phyloP scores from a whole-genome alignment of 2,113 vertebrate genomes.

The Rhegmatorhina hoffmannsi region DNA sequence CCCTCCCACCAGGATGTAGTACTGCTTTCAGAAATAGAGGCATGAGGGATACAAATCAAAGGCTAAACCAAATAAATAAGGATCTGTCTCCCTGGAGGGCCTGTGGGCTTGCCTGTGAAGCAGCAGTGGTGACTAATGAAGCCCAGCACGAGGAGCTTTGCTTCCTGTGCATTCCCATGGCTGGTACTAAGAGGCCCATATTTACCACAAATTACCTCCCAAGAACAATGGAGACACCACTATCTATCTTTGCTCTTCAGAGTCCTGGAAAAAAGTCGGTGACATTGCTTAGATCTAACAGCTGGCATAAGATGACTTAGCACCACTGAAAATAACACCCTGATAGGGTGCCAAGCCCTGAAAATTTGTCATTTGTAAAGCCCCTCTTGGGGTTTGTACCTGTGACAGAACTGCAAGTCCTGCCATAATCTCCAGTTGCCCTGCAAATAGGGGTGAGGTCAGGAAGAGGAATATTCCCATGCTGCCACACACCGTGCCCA shows the following conservation, averaged over 20 bases:
- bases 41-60: constrained; percentile 16
- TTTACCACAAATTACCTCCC: background rate
- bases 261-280: background rate
- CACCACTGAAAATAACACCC: background rate
- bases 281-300: background rate
- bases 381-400: background rate
- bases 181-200: background rate
- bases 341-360: background rate
- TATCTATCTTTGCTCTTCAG: background rate
- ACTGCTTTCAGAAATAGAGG: constrained; percentile 19
- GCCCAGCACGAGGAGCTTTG: background rate
- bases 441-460: background rate
- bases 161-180: constrained; percentile 1
- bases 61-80: constrained; percentile 45
- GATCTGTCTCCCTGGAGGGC: background rate
- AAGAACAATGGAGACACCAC: background rate
- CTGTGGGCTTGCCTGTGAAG: background rate
- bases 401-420: background rate
- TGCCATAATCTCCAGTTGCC: background rate
- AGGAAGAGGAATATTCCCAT: background rate
- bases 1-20: constrained; percentile 40
- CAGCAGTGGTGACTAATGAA: background rate
- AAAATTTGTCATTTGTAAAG: background rate
- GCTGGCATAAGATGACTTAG: constrained; percentile 15
- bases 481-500: fast-evolving